These are phyloP conservation scores for Campylorhamphus procurvoides DNA, from an alignment of 2,113 vertebrate species.

Conservation along the genomic window DNA sequence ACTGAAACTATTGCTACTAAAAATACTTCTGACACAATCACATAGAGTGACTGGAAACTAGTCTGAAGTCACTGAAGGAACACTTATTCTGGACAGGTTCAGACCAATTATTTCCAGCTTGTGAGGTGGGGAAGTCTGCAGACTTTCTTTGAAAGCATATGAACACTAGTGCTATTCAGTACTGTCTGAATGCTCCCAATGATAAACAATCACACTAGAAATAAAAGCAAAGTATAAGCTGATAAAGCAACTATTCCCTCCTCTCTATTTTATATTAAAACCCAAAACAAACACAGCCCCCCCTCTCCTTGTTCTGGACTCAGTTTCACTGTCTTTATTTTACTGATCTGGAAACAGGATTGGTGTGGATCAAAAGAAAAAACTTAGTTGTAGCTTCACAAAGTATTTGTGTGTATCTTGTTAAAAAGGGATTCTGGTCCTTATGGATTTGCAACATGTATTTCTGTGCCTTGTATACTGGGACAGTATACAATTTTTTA, in stretches of 20 bases:
- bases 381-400: background rate
- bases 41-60: background rate
- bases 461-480: background rate
- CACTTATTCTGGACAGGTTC: background rate
- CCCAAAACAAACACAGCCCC: background rate
- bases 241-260: background rate
- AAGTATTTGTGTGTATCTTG: background rate
- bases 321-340: background rate
- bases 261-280: slow-evolving; percentile 22
- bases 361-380: background rate
- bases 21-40: background rate
- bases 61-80: background rate
- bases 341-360: background rate
- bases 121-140: background rate
- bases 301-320: background rate
- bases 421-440: background rate
- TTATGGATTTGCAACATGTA: background rate
- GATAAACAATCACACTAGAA: background rate
- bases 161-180: background rate
- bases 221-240: background rate
- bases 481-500: background rate
- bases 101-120: background rate
- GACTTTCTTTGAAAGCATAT: background rate
- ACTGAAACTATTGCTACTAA: background rate
- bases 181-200: background rate